phyloP scores from a whole-genome alignment of 2,888 invertebrate genomes.

The Acheta domesticus region DNA sequence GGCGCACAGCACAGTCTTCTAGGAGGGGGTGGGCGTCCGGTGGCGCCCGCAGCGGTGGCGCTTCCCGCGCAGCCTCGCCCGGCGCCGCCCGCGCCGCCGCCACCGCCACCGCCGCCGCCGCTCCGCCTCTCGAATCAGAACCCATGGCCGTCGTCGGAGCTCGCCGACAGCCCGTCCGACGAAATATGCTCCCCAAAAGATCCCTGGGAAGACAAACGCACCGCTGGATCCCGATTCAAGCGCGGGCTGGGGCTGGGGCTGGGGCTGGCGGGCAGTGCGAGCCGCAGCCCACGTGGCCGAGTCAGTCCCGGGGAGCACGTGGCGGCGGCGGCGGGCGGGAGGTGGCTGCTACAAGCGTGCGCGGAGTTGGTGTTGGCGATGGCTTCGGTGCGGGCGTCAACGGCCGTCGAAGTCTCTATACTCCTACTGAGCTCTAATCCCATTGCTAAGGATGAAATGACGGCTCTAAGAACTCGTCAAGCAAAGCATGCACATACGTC shows the following conservation, averaged over 20 bases:
- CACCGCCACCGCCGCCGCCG: not conserved
- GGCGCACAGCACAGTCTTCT: not conserved
- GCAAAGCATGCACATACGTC: too few relatives aligned
- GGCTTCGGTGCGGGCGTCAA: too few relatives aligned
- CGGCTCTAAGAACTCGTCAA: too few relatives aligned
- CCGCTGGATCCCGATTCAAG: not conserved
- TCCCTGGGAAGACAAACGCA: not conserved
- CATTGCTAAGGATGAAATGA: too few relatives aligned
- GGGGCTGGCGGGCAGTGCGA: too few relatives aligned
- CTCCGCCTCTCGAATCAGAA: not conserved
- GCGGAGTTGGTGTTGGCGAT: too few relatives aligned
- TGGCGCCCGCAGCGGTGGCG: not conserved
- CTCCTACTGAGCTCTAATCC: too few relatives aligned
- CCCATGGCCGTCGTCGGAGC: not conserved
- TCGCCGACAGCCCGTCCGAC: not conserved
- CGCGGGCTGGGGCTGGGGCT: not conserved
- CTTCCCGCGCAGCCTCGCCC: not conserved
- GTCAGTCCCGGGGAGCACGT: not conserved
- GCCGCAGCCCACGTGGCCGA: not conserved
- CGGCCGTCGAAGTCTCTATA: too few relatives aligned
- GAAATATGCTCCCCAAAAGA: not conserved
- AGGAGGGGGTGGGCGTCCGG: not conserved
- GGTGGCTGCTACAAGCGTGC: too few relatives aligned
- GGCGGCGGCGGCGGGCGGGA: not conserved
- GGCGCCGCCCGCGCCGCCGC: not conserved